Conservation (phyloP, 2,113 vertebrate genomes). For the Crocuta crocuta region DNA sequence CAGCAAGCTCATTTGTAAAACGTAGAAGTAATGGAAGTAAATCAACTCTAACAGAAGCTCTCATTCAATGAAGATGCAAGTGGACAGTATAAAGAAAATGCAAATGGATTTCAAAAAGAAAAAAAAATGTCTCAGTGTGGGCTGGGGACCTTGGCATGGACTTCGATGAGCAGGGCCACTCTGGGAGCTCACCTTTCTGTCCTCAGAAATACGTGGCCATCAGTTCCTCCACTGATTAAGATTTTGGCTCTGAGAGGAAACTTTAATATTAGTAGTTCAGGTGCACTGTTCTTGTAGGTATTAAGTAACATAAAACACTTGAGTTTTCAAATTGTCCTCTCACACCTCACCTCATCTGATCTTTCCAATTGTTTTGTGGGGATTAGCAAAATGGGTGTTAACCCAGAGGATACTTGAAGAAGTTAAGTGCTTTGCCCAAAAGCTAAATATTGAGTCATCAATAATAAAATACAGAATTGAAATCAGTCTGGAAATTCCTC, state of each 20-base stretch:
- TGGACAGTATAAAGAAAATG: not conserved
- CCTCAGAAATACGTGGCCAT: not conserved
- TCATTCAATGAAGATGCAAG: not conserved
- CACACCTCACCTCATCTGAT: not conserved
- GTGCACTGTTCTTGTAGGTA: not conserved
- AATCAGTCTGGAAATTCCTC: not conserved
- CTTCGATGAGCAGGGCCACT: not conserved
- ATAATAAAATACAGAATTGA: not conserved
- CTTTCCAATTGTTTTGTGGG: not conserved
- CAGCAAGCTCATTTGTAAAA: not conserved
- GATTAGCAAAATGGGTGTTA: constrained; percentile 32
- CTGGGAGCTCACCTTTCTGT: not conserved
- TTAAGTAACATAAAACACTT: constrained; percentile 31
- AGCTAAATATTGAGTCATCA: not conserved
- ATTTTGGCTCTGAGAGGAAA: constrained; percentile 11
- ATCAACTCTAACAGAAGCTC: not conserved
- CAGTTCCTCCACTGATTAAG: not conserved
- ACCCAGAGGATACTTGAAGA: not conserved
- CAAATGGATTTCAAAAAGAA: not conserved
- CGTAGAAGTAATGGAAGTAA: not conserved
- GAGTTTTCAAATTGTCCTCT: constrained; percentile 4
- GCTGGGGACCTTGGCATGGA: not conserved
- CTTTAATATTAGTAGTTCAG: not conserved
- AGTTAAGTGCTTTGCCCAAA: constrained; percentile 30
- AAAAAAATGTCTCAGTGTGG: not conserved